A percentile compares a stretch with the other conserved stretches of the same genome.
phyloP scores from a whole-genome alignment of 2,113 vertebrate species.

The Neolamprologus ventralis region DNA sequence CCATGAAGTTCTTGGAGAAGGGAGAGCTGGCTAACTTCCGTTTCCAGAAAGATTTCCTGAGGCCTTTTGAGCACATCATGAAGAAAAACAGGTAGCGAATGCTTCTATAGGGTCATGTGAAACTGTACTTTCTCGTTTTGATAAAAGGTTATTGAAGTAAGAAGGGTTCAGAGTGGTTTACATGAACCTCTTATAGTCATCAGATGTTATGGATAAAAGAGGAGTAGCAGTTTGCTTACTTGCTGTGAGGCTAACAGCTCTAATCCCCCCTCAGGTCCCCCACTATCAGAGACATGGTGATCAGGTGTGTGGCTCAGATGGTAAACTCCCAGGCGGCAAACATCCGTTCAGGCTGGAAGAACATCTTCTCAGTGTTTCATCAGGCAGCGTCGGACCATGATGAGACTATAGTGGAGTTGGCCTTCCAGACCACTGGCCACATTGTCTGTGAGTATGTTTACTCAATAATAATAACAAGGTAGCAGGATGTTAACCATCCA shows the following conservation, averaged over 20 bases:
- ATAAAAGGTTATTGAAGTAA: not conserved
- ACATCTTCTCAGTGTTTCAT: slow-evolving; percentile 97
- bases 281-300: slow-evolving; percentile 96
- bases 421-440: slow-evolving; percentile 92
- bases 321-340: slow-evolving; percentile 94
- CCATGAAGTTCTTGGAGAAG: slow-evolving; percentile 98
- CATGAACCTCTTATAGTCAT: not conserved
- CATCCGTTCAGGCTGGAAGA: slow-evolving; percentile 99
- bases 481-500: not conserved
- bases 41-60: slow-evolving; percentile 96
- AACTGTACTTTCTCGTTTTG: not conserved
- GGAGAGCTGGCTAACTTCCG: slow-evolving; percentile 97
- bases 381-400: slow-evolving; percentile 92
- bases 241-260: not conserved
- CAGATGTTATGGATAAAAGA: not conserved
- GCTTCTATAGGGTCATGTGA: not conserved
- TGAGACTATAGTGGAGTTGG: slow-evolving; percentile 91
- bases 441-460: slow-evolving; percentile 86
- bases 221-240: not conserved
- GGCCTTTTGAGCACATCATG: slow-evolving; percentile 98
- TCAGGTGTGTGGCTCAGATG: slow-evolving; percentile 96
- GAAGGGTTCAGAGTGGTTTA: not conserved
- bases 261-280: slow-evolving; percentile 73
- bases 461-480: not conserved
- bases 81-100: slow-evolving; percentile 89